Conservation (phyloP, 2,797 vertebrate genomes). For the Danio kyathit region DNA sequence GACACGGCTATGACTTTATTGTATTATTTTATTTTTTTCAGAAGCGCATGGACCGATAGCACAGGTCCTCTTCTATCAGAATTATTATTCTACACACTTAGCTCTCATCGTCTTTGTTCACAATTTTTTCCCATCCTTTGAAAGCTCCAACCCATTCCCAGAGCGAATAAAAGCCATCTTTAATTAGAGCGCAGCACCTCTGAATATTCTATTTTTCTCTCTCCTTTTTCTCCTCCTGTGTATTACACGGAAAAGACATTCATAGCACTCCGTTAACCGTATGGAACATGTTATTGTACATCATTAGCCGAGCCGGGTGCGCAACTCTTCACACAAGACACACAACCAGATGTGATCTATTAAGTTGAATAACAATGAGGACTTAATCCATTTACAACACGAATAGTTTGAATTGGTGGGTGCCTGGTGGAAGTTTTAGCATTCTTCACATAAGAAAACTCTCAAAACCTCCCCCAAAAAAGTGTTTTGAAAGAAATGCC, state of each 20-base stretch:
- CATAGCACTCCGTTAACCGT: slow-evolving; percentile 40
- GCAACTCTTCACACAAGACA: slow-evolving; percentile 29
- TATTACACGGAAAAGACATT: slow-evolving; percentile 8
- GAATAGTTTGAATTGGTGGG: slow-evolving; percentile 7
- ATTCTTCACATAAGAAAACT: not conserved
- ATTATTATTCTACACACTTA: slow-evolving; percentile 11
- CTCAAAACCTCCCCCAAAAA: not conserved
- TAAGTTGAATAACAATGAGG: slow-evolving; percentile 36
- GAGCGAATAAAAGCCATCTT: slow-evolving; percentile 30
- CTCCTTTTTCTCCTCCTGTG: slow-evolving; percentile 26
- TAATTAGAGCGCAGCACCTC: slow-evolving; percentile 34
- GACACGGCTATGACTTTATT: not conserved
- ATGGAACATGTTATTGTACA: slow-evolving; percentile 42
- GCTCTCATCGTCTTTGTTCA: slow-evolving; percentile 16
- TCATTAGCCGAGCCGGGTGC: slow-evolving; percentile 15
- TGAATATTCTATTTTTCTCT: slow-evolving; percentile 38
- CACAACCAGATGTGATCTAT: slow-evolving; percentile 21
- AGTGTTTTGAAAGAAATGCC: not conserved
- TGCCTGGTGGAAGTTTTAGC: slow-evolving; percentile 5
- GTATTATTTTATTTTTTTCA: not conserved
- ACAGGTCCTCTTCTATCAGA: not conserved
- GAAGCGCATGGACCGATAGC: not conserved
- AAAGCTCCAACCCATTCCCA: slow-evolving; percentile 25
- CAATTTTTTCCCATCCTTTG: slow-evolving; percentile 4
- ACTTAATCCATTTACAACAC: slow-evolving; percentile 29